phyloP scores from a whole-genome alignment of 1,140 invertebrate species.

The Melipona quadrifasciata region DNA sequence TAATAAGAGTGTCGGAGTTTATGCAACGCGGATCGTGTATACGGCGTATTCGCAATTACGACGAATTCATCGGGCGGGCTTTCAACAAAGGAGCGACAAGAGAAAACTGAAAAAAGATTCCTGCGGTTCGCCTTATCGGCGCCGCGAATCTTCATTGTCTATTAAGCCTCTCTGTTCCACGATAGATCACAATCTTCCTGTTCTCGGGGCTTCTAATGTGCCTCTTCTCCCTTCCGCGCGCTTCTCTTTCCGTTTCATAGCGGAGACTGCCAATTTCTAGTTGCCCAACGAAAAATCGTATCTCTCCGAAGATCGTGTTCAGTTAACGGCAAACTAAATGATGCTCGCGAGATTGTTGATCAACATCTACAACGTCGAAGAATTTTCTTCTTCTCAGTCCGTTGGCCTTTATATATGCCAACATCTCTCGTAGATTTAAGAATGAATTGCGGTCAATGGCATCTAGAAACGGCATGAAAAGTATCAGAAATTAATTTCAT shows the following conservation, averaged over 20 bases:
- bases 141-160: constrained; percentile 49
- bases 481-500: no score
- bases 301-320: neutral
- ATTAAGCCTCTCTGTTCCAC: constrained; percentile 27
- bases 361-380: neutral
- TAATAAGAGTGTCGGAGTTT: constrained; percentile 1
- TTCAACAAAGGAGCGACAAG: constrained; percentile 32
- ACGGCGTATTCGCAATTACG: constrained; percentile 19
- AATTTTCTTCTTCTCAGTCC: neutral
- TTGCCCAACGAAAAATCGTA: neutral
- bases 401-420: neutral
- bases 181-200: constrained; percentile 33
- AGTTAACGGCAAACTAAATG: neutral
- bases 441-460: neutral
- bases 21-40: neutral
- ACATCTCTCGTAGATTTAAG: neutral
- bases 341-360: neutral
- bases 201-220: neutral
- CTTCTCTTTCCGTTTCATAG: neutral
- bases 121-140: constrained; percentile 29
- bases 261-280: neutral
- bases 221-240: neutral
- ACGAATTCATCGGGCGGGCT: constrained; percentile 16
- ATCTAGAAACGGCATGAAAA: no score
- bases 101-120: constrained; percentile 30